A percentile compares a stretch with the other conserved stretches of the same genome.
Conservation (phyloP, 2,888 invertebrate genomes). For the Drosophila mimica region DNA sequence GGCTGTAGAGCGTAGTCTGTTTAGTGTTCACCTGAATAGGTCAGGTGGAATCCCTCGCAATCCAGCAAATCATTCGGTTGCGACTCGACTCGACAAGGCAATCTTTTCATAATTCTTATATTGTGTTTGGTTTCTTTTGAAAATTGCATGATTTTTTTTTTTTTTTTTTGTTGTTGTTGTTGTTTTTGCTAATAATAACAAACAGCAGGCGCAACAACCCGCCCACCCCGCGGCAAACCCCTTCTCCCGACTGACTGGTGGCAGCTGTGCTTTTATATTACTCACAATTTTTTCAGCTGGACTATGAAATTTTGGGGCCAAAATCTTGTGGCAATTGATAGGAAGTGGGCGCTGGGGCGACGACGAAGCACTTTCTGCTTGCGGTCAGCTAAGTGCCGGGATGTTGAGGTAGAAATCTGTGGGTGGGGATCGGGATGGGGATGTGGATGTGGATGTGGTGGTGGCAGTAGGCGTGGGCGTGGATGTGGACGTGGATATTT, state of each 20-base stretch:
- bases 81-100: constrained; percentile 31
- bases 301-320: constrained; percentile 58
- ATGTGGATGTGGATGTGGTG: neutral
- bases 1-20: constrained; percentile 30
- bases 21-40: constrained; percentile 42
- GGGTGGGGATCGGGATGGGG: neutral
- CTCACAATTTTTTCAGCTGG: constrained; percentile 42
- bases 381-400: constrained; percentile 37
- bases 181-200: constrained; percentile 70
- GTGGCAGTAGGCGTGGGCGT: neutral
- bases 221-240: neutral
- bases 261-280: constrained; percentile 67
- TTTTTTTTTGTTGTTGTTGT: constrained; percentile 50
- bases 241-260: constrained; percentile 2
- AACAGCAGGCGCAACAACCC: constrained; percentile 43
- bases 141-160: constrained; percentile 68
- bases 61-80: constrained; percentile 63
- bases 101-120: constrained; percentile 70
- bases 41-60: constrained; percentile 68
- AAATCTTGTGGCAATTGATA: constrained; percentile 77
- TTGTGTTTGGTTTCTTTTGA: constrained; percentile 76
- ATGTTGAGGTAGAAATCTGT: neutral
- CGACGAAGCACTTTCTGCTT: constrained; percentile 56
- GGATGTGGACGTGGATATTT: neutral
- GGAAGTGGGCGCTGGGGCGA: constrained; percentile 53